Base-by-base conservation (phyloP, 1,140 invertebrate genomes). In the Lepidurus couesii region DNA sequence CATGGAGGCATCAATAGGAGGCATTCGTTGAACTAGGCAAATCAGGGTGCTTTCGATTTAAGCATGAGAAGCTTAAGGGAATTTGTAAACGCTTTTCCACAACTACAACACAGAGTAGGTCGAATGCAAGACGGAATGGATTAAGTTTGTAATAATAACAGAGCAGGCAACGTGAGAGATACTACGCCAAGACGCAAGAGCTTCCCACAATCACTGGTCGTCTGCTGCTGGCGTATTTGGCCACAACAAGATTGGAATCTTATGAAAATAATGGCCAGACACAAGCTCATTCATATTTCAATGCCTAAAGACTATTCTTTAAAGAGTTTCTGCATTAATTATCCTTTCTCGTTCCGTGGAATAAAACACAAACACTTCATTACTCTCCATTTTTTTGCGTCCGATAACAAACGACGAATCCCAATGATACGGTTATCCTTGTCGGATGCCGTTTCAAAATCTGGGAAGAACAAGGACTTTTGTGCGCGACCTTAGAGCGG, bases 1-100 rank as follows among this genome's bases (percentile, higher is more conserved):
- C 83, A 84, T 84, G 82, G 83, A 84, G 81, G 81, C 82, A 83
- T 82, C 81, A 79, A 83, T 80, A 75, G 83, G 84, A 83, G 83
- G 84, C 84, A 84, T 84, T 83, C 84, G 83, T 83, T 77, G 79
- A 79, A 77, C 75, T 80, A 82, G 80, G 82, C 81, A 81, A 81
- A 82, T 81, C 76, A 73, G 73, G 81, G 80, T 81, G 81, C 81
- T 82, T 81, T 80, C 78, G 75, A 73, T 73, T 47, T n/a, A 73
- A 79, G 42, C 76, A 53, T 74, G 53, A 10, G 13, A 65, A 53
- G 44, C 75, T 65, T 80, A 42, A 74, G 43, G 53, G 74, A 75
- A 44, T 73, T 42, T 77, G 43, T 42, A 21, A 75, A 65, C 13
- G 53, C 21, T 9, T 65, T 21, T 47, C 21, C 16, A 65, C 6